Evolutionary conservation across 2,113 vertebrate species (phyloP), one percentile per base, ranked within the genome.

Genomic region (human): DNA sequence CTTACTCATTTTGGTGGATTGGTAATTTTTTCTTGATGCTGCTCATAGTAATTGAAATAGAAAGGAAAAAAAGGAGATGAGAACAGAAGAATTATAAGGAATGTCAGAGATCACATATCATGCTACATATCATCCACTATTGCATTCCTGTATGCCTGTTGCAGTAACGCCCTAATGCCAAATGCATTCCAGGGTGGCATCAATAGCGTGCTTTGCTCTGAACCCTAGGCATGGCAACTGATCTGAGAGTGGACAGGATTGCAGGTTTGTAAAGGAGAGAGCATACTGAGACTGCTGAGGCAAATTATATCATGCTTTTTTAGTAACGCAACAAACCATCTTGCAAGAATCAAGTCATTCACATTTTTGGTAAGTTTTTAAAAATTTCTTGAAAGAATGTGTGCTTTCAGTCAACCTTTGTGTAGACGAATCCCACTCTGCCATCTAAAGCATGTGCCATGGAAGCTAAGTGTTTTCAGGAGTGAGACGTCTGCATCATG

Each of bases 21-120:
- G 99, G 98, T 98, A 99, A 99, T 99, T 99, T 99, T 99, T 99
- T 99, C 99, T 99, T 99, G 99, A 99, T 99, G 99, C 99, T 99
- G 99, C 99, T 99, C 99, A 99, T 99, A 99, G 98, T 99, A 99
- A 99, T 99, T 99, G 99, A 99, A 99, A 99, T 98, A 99, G 98
- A 99, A 99, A 99, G 99, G 99, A 98, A 99, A 98, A 99, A 97
- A 76, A 98, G 98, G 98, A 99, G 99, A 98, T 99, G 98, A 99
- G 98, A 99, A 99, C 98, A 98, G 97, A 98, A 97, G 98, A 98
- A 93, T 99, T 98, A 98, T 94, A 98, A 99, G 98, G 98, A 98
- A 96, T 97, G 98, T 98, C 97, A 98, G 52, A 45, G 96, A 98
- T 90, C 97, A 98, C 97, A 98, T 1, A 89, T 98, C 99, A 99